Evolutionary conservation across 2,113 vertebrate genomes (phyloP).

Genomic region (Protobothrops mucrosquamatus): DNA sequence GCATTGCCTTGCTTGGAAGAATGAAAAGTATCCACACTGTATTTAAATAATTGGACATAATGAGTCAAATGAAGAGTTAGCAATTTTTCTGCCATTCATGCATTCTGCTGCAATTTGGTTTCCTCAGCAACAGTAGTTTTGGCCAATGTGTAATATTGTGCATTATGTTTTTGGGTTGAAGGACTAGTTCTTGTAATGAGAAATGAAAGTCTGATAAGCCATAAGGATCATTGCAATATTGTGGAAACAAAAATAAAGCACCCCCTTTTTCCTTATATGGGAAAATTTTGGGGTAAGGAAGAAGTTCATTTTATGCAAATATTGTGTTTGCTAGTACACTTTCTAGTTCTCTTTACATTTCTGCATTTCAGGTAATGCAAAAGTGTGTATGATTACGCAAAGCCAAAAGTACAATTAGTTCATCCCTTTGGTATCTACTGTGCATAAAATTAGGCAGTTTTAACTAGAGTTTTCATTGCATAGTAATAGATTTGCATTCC

Average conservation of each 20-base stretch:
- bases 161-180: constrained; percentile 23
- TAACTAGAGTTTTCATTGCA: not conserved
- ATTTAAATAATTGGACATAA: constrained; percentile 41
- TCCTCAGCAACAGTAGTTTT: constrained; percentile 33
- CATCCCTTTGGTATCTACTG: not conserved
- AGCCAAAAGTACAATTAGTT: not conserved
- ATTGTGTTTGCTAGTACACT: not conserved
- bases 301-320: not conserved
- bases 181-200: not conserved
- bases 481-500: not conserved
- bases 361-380: not conserved
- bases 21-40: constrained; percentile 38
- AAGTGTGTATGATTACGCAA: not conserved
- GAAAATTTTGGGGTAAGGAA: not conserved
- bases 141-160: constrained; percentile 29
- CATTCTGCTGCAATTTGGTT: constrained; percentile 50
- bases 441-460: not conserved
- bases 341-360: not conserved
- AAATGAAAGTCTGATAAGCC: constrained; percentile 47
- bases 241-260: constrained; percentile 9
- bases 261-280: constrained; percentile 24
- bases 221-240: constrained; percentile 29
- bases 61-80: constrained; percentile 40
- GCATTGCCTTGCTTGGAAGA: constrained; percentile 17
- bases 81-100: constrained; percentile 48